Percentiles rank a stretch among this genome's conserved stretches.
Conservation (phyloP, 2,888 invertebrate species). For the Andrena dorsata region DNA sequence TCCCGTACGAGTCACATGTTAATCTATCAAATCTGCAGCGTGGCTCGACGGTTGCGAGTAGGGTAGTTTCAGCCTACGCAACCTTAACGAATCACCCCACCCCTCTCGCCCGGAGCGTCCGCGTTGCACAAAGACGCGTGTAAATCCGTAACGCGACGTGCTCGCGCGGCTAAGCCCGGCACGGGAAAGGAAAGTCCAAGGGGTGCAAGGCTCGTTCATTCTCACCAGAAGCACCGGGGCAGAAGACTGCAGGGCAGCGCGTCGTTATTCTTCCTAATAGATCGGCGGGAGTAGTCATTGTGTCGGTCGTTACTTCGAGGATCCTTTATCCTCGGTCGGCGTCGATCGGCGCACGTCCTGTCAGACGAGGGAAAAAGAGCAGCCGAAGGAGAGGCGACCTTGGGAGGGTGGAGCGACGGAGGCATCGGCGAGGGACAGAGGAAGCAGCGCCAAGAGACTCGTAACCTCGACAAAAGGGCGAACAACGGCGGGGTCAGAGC, state of each 20-base stretch:
- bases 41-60: no score
- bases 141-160: slow-evolving; percentile 11
- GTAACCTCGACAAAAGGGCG: slow-evolving; percentile 67
- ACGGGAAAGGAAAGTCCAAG: slow-evolving; percentile 11
- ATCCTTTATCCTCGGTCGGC: slow-evolving; percentile 42
- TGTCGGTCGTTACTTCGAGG: slow-evolving; percentile 69
- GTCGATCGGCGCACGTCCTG: slow-evolving; percentile 28
- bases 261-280: slow-evolving; percentile 81
- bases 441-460: slow-evolving; percentile 36
- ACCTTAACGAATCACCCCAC: no score
- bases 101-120: no score
- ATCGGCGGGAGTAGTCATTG: slow-evolving; percentile 77
- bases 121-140: background rate
- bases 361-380: slow-evolving; percentile 56
- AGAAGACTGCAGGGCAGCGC: slow-evolving; percentile 59
- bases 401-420: slow-evolving; percentile 14
- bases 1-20: no score
- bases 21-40: no score
- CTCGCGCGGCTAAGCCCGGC: slow-evolving; percentile 22
- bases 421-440: slow-evolving; percentile 20
- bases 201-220: slow-evolving; percentile 34
- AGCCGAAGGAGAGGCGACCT: slow-evolving; percentile 19
- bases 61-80: no score
- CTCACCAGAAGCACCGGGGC: slow-evolving; percentile 48
- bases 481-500: slow-evolving; percentile 20